Base-by-base conservation (phyloP, 1,140 invertebrate species). In the Drosophila trapezifrons region DNA sequence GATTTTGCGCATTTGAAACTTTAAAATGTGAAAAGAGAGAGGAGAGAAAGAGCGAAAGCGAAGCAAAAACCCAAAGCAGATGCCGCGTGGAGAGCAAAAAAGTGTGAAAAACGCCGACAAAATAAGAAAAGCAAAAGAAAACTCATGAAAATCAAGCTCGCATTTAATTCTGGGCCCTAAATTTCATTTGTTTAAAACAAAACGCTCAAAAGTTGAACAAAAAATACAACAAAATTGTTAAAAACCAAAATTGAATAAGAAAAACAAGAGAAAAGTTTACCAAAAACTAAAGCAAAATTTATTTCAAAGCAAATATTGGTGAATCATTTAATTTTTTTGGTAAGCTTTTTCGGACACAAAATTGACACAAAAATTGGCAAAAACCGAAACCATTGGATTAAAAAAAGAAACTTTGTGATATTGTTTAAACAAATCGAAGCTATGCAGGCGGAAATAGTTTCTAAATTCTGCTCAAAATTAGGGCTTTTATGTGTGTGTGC, bases 1-100 rank as follows among this genome's bases (percentile, higher is more conserved):
- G 84, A 87, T 87, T 87, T 80, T 87, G 84, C 84, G 84, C 84
- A 87, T 59, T 89, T 89, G 38, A 87, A 87, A 87, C 77, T 87
- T 89, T 84, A 87, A 87, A 87, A 37, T 87, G 67, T 80, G 51
- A 54, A 54, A 54, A 54, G 51, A 54, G 51, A 54, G 51, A 80
- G 87, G 79, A 46, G 9, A 59, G 58, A 63, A 37, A 62, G 42
- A 60, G 51, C 43, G 29, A 76, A 38, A 29, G 32, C 47, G 27
- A 64, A 43, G 22, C 13, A 25, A 59, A 54, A 65, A 54, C 47
- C 18, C 49, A 62, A 62, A 69, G 45, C 65, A 72, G 57, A 63
- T 43, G 40, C 65, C 45, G 57, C 62, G 69, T 54, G 73, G 54
- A 71, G 57, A 89, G 72, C 45, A 47, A 38, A 70, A 82, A 70